phyloP scores from a whole-genome alignment of 2,113 vertebrate genomes.

The Athene noctua region DNA sequence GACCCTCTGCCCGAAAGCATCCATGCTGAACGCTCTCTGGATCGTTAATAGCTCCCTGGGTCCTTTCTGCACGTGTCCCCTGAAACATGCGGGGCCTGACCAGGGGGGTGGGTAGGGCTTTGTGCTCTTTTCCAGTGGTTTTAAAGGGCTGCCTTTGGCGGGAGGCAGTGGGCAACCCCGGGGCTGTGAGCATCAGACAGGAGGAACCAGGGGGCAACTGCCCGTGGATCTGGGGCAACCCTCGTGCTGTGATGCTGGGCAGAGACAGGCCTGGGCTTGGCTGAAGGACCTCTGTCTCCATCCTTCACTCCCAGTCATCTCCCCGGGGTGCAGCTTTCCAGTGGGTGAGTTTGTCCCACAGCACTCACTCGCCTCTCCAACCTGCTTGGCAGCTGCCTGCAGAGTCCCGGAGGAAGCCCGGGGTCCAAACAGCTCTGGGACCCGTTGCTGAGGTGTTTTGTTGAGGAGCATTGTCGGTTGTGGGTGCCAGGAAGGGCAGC shows the following conservation, averaged over 20 bases:
- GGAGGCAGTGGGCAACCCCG: rapidly evolving
- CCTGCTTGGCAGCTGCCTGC: rapidly evolving
- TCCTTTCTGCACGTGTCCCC: neutral
- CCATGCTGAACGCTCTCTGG: neutral
- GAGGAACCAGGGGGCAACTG: neutral
- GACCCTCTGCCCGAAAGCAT: constrained; percentile 1
- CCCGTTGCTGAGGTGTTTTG: rapidly evolving
- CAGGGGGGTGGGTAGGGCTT: neutral
- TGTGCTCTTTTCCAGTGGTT: neutral
- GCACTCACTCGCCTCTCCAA: rapidly evolving
- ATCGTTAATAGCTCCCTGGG: constrained; percentile 19
- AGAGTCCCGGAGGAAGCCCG: neutral
- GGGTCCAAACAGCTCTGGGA: neutral
- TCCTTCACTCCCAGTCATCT: rapidly evolving
- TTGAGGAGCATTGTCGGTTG: rapidly evolving
- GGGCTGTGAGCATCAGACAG: rapidly evolving
- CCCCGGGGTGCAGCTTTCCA: neutral
- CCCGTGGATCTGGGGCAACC: neutral
- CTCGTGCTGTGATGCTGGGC: neutral
- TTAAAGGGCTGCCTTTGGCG: neutral
- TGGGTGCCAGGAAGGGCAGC: rapidly evolving
- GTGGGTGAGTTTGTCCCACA: rapidly evolving
- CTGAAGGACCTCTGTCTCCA: neutral
- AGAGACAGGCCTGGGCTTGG: neutral
- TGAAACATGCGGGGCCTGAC: neutral